A percentile compares a stretch with the other conserved stretches of the same genome.
Evolutionary conservation across 2,113 vertebrate genomes (phyloP).

Genomic region (Malurus alboscapulatus): DNA sequence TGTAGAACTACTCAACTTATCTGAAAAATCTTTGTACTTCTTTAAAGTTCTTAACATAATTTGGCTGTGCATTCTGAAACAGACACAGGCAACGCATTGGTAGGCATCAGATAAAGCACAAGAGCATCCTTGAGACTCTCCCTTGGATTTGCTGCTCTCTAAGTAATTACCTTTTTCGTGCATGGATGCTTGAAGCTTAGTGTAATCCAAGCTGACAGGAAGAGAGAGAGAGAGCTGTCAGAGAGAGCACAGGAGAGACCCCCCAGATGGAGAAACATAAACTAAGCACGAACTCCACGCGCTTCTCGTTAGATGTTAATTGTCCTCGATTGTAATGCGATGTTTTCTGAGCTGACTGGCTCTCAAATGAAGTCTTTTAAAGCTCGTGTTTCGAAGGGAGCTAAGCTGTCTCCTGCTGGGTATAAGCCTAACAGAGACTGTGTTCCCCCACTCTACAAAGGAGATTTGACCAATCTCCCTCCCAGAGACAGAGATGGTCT

Average conservation of each 20-base stretch:
- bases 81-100: neutral
- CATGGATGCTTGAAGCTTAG: neutral
- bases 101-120: neutral
- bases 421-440: neutral
- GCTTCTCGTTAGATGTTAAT: slow-evolving; percentile 16
- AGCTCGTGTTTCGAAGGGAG: neutral
- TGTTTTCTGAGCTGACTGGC: neutral
- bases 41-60: neutral
- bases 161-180: neutral
- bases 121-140: neutral
- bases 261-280: neutral
- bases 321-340: neutral
- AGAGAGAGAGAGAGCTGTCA: no score
- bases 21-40: neutral
- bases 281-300: neutral
- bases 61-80: neutral
- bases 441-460: neutral
- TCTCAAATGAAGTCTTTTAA: slow-evolving; percentile 18
- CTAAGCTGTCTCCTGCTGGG: slow-evolving; percentile 39
- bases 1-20: neutral
- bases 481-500: neutral
- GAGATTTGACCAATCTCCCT: neutral
- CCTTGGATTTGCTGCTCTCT: neutral
- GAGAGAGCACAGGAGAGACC: neutral
- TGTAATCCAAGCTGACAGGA: slow-evolving; percentile 29